A percentile compares a stretch with the other conserved stretches of the same genome.
Evolutionary conservation across 2,113 vertebrate species (phyloP).

Genomic region (Engraulis encrasicolus): DNA sequence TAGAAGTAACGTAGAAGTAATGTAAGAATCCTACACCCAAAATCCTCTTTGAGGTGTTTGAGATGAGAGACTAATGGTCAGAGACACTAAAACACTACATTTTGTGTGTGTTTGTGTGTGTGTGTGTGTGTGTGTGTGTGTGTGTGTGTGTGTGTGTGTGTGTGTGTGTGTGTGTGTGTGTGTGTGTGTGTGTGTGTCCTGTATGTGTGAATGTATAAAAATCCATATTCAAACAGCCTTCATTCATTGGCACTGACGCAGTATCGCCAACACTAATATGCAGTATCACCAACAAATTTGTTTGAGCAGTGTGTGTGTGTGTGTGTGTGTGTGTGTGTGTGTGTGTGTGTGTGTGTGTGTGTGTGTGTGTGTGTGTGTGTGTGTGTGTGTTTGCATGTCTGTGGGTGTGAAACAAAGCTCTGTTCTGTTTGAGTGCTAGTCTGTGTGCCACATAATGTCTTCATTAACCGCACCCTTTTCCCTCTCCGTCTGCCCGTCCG

Average conservation of each 20-base stretch:
- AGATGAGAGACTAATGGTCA: too few relatives aligned
- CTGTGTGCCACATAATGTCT: neutral
- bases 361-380: neutral
- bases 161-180: neutral
- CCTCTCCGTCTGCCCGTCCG: neutral
- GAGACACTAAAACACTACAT: too few relatives aligned
- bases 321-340: constrained; percentile 24
- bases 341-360: constrained; percentile 27
- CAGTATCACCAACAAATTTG: too few relatives aligned
- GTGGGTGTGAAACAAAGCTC: neutral
- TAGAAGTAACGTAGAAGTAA: too few relatives aligned
- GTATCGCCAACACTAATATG: too few relatives aligned
- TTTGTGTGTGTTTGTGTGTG: too few relatives aligned
- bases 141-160: neutral
- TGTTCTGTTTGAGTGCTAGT: neutral
- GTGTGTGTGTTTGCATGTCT: neutral
- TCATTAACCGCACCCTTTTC: neutral
- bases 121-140: constrained; percentile 48
- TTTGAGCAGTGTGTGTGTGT: neutral
- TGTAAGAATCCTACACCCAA: too few relatives aligned
- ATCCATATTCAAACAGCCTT: too few relatives aligned
- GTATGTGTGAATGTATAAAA: too few relatives aligned
- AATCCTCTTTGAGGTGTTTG: too few relatives aligned
- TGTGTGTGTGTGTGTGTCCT: neutral
- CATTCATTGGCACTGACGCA: too few relatives aligned